phyloP scores from a whole-genome alignment of 2,797 vertebrate species.

The Balearica regulorum region DNA sequence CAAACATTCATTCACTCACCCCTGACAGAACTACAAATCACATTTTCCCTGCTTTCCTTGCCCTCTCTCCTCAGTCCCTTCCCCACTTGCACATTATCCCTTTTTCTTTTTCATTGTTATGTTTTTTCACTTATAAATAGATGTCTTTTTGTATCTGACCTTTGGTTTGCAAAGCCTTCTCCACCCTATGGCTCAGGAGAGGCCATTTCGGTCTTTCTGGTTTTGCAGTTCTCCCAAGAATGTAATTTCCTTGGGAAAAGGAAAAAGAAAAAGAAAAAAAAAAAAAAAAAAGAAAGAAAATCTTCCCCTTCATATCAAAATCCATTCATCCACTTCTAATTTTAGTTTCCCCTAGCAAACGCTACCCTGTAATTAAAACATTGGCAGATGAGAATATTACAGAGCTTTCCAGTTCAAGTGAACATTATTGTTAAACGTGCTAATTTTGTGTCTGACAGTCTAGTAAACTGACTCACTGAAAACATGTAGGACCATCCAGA shows the following conservation, averaged over 20 bases:
- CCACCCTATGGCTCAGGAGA: slow-evolving; percentile 56
- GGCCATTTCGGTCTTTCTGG: slow-evolving; percentile 60
- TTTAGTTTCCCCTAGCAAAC: slow-evolving; percentile 65
- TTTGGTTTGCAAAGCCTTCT: slow-evolving; percentile 53
- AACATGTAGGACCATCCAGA: background rate
- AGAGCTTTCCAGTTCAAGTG: slow-evolving; percentile 57
- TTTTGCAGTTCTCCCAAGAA: slow-evolving; percentile 71
- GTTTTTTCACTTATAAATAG: slow-evolving; percentile 43
- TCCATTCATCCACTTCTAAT: slow-evolving; percentile 69
- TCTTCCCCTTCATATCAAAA: slow-evolving; percentile 70
- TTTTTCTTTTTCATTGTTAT: background rate
- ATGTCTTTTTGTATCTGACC: background rate
- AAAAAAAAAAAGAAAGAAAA: slow-evolving; percentile 8
- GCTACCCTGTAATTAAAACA: slow-evolving; percentile 72
- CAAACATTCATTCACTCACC: background rate
- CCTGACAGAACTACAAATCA: background rate
- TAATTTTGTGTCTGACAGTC: slow-evolving; percentile 46
- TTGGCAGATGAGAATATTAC: slow-evolving; percentile 72
- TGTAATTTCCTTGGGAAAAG: slow-evolving; percentile 61
- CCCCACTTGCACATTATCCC: background rate
- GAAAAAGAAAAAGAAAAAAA: background rate
- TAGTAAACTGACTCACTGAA: slow-evolving; percentile 38
- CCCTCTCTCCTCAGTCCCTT: background rate
- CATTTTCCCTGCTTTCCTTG: background rate
- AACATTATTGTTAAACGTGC: slow-evolving; percentile 55